Conservation (phyloP, 37 sponge, comb jelly and placozoan genomes). For the Trichoplax adhaerens region DNA sequence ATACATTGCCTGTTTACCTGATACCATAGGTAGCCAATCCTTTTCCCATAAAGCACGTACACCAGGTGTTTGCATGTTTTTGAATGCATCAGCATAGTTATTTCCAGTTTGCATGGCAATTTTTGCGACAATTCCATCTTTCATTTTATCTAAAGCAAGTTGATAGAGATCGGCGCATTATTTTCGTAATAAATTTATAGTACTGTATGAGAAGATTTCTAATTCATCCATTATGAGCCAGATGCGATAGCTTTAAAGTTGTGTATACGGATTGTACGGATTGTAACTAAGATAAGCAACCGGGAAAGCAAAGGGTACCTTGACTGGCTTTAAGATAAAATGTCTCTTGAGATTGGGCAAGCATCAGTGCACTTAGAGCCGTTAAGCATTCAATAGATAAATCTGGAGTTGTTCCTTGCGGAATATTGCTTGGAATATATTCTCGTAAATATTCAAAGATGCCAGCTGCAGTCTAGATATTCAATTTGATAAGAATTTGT, state of each 20-base stretch:
- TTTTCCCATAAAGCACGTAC: conserved; percentile 59
- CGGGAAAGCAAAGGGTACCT: neutral
- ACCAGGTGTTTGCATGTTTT: conserved; percentile 40
- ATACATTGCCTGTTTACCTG: conserved; percentile 56
- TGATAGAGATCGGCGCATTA: too few species aligned
- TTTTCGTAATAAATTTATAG: too few species aligned
- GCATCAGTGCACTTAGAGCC: conserved; percentile 68
- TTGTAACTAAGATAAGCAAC: neutral
- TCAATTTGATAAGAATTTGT: neutral
- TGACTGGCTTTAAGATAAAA: conserved; percentile 53
- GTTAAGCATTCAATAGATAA: conserved; percentile 55
- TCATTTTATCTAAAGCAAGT: conserved; percentile 54
- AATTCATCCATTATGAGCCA: too few species aligned
- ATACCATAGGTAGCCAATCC: conserved; percentile 39
- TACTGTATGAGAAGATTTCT: too few species aligned
- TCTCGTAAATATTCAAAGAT: conserved; percentile 70
- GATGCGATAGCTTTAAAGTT: too few species aligned
- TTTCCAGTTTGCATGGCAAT: conserved; percentile 72
- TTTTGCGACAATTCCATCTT: conserved; percentile 54
- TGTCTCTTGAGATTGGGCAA: conserved; percentile 89
- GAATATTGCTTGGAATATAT: conserved; percentile 58
- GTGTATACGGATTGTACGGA: too few species aligned
- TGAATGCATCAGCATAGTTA: conserved; percentile 64
- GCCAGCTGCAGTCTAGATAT: conserved; percentile 67
- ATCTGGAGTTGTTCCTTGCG: conserved; percentile 81